Evolutionary conservation across 2,797 vertebrate species (phyloP).

Genomic region (Arrhamphus sclerolepis): DNA sequence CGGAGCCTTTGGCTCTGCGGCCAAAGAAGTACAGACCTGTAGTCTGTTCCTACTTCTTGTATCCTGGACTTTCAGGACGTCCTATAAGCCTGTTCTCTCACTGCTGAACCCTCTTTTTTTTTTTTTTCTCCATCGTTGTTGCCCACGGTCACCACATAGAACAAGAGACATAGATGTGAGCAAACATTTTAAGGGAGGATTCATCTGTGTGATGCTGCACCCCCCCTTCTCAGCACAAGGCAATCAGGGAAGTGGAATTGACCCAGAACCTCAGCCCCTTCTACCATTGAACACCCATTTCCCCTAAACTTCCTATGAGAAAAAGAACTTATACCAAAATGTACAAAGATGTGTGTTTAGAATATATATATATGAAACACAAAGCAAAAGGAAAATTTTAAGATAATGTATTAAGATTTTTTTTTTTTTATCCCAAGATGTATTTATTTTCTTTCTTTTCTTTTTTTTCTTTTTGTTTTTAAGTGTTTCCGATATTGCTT

Average conservation of each 20-base stretch:
- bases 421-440: slow-evolving; percentile 87
- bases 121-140: slow-evolving; percentile 39
- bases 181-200: slow-evolving; percentile 62
- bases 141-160: slow-evolving; percentile 48
- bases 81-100: slow-evolving; percentile 77
- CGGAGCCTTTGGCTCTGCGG: slow-evolving; percentile 52
- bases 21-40: slow-evolving; percentile 59
- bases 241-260: slow-evolving; percentile 81
- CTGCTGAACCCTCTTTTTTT: slow-evolving; percentile 68
- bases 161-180: slow-evolving; percentile 68
- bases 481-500: slow-evolving; percentile 73
- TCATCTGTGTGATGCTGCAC: slow-evolving; percentile 48
- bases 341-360: slow-evolving; percentile 94
- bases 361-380: slow-evolving; percentile 86
- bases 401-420: slow-evolving; percentile 85
- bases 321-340: slow-evolving; percentile 89
- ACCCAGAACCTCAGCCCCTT: slow-evolving; percentile 55
- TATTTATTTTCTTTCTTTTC: slow-evolving; percentile 98
- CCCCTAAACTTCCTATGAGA: slow-evolving; percentile 71
- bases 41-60: slow-evolving; percentile 60
- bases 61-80: slow-evolving; percentile 75
- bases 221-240: slow-evolving; percentile 74
- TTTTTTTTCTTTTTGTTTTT: slow-evolving; percentile 83
- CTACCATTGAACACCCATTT: slow-evolving; percentile 52
- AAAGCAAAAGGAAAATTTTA: slow-evolving; percentile 81